phyloP scores from a whole-genome alignment of 2,888 invertebrate genomes.

The Megastigmus dorsalis region DNA sequence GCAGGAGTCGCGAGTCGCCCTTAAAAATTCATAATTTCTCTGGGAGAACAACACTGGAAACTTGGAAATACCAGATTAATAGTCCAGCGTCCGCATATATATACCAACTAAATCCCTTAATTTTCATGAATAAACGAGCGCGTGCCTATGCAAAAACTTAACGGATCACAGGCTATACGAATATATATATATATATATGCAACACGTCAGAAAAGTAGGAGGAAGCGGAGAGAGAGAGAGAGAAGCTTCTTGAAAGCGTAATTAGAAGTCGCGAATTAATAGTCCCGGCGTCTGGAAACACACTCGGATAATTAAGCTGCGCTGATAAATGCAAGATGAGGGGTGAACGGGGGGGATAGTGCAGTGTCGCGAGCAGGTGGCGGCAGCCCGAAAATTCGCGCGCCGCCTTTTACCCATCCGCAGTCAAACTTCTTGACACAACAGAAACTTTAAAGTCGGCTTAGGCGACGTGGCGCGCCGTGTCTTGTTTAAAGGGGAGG shows the following conservation, averaged over 20 bases:
- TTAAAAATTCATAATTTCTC: slow-evolving; percentile 42
- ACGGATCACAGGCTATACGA: not conserved
- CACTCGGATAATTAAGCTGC: slow-evolving; percentile 62
- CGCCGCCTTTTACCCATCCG: slow-evolving; percentile 50
- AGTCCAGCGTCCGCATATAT: not conserved
- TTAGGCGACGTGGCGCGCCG: too few species aligned
- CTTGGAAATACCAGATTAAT: slow-evolving; percentile 46
- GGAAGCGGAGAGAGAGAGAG: too few species aligned
- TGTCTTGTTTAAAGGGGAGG: too few species aligned
- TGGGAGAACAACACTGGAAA: not conserved
- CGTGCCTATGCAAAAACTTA: not conserved
- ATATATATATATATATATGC: not conserved
- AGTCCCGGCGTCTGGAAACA: slow-evolving; percentile 52
- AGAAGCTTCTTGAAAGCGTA: slow-evolving; percentile 31
- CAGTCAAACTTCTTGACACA: slow-evolving; percentile 65
- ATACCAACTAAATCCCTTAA: slow-evolving; percentile 31
- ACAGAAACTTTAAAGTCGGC: slow-evolving; percentile 66
- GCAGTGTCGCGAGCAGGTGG: slow-evolving; percentile 51
- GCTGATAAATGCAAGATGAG: slow-evolving; percentile 61
- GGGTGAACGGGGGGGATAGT: not conserved
- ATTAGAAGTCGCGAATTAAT: slow-evolving; percentile 63
- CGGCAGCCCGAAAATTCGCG: slow-evolving; percentile 26
- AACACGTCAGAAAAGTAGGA: not conserved
- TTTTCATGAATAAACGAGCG: slow-evolving; percentile 47
- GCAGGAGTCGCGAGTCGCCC: not conserved